Evolutionary conservation across 2,113 vertebrate genomes (phyloP), one percentile per base, ranked within the genome.

Genomic region (Tamias sibiricus): DNA sequence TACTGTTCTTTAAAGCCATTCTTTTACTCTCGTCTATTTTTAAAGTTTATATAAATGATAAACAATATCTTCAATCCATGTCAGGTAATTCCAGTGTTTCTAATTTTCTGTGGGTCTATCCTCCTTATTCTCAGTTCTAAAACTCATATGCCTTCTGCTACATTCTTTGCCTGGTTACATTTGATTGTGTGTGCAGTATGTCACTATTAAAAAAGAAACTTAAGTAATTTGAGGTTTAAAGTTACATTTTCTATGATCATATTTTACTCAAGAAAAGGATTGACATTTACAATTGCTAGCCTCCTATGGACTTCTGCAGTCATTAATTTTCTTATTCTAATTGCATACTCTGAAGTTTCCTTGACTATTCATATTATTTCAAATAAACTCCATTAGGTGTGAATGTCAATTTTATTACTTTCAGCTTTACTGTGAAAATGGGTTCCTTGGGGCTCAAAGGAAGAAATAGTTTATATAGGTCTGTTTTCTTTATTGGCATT

Each of bases 81-180:
- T 62, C 30, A 47, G 40, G 52, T 75, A 86, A 47, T 69, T 81
- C 13, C 17, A 82, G 32, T 26, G 66, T 89, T 77, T 72, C 4
- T 57, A 83, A 71, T 86, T 94, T 94, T 84, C 30, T 95, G n/a
- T 94, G 37, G 10, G 49, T 87, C 22, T 42, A 2, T 71, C 62
- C 26, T 22, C 19, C 74, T 77, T 17, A 75, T 32, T 85, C 37
- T 59, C 32, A 47, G 57, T 79, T 93, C 47, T 71, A 30, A 93
- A 87, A n/a, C 22, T 74, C 30, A 57, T 28, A 71, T 19, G 10
- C 47, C 69, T 76, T 32, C 20, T 84, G 28, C 6, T 6, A 44
- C 2, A 10, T 93, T 83, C n/a, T 42, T 90, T 72, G 7, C 14
- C 32, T 91, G 16, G 20, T 88, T 88, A 64, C 49, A 47, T 42